Base-by-base conservation (phyloP, 2,797 vertebrate species). In the Philypnodon macrostomus region DNA sequence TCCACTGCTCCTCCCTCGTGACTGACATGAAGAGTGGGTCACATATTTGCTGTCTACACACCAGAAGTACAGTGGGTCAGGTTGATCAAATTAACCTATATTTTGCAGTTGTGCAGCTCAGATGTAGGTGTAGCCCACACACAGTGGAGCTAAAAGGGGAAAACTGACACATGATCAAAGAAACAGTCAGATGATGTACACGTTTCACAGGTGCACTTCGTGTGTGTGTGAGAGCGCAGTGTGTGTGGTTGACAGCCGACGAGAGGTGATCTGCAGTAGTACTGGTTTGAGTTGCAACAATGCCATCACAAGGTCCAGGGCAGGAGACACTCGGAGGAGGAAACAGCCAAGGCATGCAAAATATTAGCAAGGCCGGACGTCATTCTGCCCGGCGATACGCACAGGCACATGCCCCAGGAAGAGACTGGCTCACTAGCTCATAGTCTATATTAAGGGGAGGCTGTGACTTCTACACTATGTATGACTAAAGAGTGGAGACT, bases 211-310 rank as follows among this genome's bases (percentile, higher is more conserved):
- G 69, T 79, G 69, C 60, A 47, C 30, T 15, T 11, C 27, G 21
- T 41, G 47, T 46, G 35, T 10, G 56, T 47, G 41, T 52, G 58
- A 37, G 9, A 55, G 41, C 2, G 12, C 50, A 61, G 52, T 54
- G 14, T 63, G 71, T 56, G 38, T 47, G 34, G 41, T 61, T 72
- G 54, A 71, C 60, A 38, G 59, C 53, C 53, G 12, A 47, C 11
- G 44, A 67, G 64, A 30, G 12, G 33, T 42, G 59, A 53, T 38
- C 35, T n/a, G 17, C 31, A 73, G 59, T 64, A 73, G 31, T 59
- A 63, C 70, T 70, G 76, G 85, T 82, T 85, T 85, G 79, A 84
- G 82, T 27, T 75, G 68, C 71, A 70, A 78, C 77, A 81, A 86
- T 67, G 77, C 59, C 66, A 84, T 84, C 79, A 67, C 61, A 57